Conservation (phyloP, 2,797 vertebrate species). For the Typhlichthys subterraneus region DNA sequence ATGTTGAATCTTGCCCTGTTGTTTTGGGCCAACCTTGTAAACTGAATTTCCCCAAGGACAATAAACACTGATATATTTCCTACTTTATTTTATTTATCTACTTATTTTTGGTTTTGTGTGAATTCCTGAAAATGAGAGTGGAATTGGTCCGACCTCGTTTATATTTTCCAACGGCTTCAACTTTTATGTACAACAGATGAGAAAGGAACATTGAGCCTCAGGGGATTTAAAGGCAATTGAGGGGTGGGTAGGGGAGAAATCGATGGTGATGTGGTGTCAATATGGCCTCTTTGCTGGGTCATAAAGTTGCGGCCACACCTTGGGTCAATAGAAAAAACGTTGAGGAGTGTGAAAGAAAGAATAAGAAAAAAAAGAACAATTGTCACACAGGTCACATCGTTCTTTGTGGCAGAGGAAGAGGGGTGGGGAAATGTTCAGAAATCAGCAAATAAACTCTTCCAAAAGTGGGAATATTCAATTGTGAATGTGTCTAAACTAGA, state of each 20-base stretch:
- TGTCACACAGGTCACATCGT: conserved; percentile 3
- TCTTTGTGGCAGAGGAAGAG: conserved; percentile 1
- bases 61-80: conserved; percentile 9
- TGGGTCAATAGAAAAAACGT: conserved; percentile 27
- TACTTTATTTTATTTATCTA: background rate
- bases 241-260: conserved; percentile 19
- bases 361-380: background rate
- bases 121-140: conserved; percentile 11
- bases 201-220: conserved; percentile 5
- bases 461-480: too few relatives aligned
- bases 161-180: conserved; percentile 21
- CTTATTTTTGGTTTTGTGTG: conserved; percentile 10
- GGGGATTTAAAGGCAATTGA: conserved; percentile 17
- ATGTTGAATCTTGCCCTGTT: background rate
- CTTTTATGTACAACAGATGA: conserved; percentile 15
- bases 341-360: background rate
- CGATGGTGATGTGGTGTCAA: conserved; percentile 22
- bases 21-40: background rate
- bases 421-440: background rate
- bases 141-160: conserved; percentile 26
- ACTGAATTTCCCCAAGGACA: conserved; percentile 11
- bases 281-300: conserved; percentile 25
- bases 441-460: background rate
- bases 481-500: too few relatives aligned
- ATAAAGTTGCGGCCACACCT: conserved; percentile 26